Evolutionary conservation across 1,140 invertebrate species (phyloP).

Genomic region (Cyclargus thomasi): DNA sequence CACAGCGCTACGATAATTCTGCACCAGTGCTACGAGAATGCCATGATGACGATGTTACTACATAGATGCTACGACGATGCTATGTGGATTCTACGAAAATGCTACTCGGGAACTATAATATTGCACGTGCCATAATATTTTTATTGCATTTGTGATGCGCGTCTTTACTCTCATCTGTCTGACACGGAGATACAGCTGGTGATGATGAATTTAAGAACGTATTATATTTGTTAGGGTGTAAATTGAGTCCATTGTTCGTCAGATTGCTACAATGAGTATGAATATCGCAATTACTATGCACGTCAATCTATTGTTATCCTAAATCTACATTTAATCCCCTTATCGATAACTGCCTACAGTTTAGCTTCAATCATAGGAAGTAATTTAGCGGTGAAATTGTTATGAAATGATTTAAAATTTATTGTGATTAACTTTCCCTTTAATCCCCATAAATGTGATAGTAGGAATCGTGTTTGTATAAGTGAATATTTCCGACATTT

Average conservation of each 20-base stretch:
- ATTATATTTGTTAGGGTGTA: neutral
- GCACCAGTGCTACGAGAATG: too few relatives aligned
- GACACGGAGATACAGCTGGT: neutral
- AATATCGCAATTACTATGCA: slow-evolving; percentile 15
- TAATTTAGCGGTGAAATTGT: slow-evolving; percentile 4
- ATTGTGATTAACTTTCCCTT: neutral
- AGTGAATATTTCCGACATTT: too few relatives aligned
- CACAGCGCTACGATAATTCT: too few relatives aligned
- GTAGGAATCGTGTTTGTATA: neutral
- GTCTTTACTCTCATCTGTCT: too few relatives aligned
- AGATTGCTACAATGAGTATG: slow-evolving; percentile 12
- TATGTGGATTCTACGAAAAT: too few relatives aligned
- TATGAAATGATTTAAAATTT: slow-evolving; percentile 1
- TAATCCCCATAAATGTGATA: neutral
- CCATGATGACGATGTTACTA: too few relatives aligned
- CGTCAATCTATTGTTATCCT: slow-evolving; percentile 15
- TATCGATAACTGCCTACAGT: slow-evolving; percentile 7
- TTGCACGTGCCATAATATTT: too few relatives aligned
- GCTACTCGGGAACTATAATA: too few relatives aligned
- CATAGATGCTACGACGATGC: too few relatives aligned
- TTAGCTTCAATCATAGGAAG: slow-evolving; percentile 6
- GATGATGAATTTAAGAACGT: neutral
- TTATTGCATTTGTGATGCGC: too few relatives aligned
- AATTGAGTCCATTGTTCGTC: slow-evolving; percentile 5
- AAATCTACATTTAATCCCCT: slow-evolving; percentile 12